Base-by-base conservation (phyloP, 2,113 vertebrate species). In the Acrocephalus kingi region DNA sequence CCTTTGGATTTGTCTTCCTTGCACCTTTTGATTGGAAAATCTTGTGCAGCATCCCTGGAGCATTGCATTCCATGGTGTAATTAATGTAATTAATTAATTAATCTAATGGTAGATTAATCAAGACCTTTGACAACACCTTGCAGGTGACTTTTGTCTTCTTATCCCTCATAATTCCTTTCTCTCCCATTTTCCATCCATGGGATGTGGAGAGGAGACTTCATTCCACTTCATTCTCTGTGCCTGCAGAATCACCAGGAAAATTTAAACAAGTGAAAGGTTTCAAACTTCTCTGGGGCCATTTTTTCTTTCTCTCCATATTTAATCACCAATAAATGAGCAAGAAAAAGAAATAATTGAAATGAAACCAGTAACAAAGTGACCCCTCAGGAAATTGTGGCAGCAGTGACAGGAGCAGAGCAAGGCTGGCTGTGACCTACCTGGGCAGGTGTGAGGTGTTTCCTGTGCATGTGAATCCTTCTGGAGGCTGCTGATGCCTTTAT, bases 361-460 rank as follows among this genome's bases (percentile, higher is more conserved):
- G 1, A 30, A 67, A 8, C 35, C 10, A 2, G 75, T 28, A 18
- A 6, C 30, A 25, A 54, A 22, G 13, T 1, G 6, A 52, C 23
- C n/a, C 37, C 27, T 27, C 33, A 5, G 55, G 37, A 31, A 4
- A 24, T 28, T 2, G 0, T 2, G 37, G 33, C 31, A 54, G 10
- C 27, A 4, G 11, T 0, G 24, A 4, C 2, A 20, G 67, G 43
- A 37, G 30, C 0, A 1, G 24, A 21, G 27, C 30, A 3, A 7
- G 46, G 63, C 63, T 67, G 75, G 49, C 56, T 31, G 71, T 30
- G 51, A 18, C 51, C 28, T 41, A 4, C 68, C 68, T 14, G 4
- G 69, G 51, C 51, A 54, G 37, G 6, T 55, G 37, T 19, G 69
- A 41, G 51, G 30, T 13, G 30, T 13, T 6, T 22, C 55, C 10